Conservation (phyloP, 2,113 vertebrate genomes). For the Oxyura jamaicensis region DNA sequence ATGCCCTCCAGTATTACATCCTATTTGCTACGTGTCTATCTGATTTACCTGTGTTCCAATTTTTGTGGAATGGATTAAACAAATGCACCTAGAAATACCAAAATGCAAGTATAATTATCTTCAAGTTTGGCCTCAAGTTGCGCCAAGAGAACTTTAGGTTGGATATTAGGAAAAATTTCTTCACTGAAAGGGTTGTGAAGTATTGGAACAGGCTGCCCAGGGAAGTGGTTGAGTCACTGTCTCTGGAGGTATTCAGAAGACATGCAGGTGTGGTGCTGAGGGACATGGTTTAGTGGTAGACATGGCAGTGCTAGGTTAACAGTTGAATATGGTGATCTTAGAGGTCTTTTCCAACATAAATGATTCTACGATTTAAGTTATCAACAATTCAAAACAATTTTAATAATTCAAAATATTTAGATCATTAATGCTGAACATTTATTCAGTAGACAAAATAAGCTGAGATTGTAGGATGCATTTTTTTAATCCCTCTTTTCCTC, state of each 20-base stretch:
- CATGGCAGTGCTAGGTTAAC: too few species aligned
- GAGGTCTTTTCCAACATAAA: too few species aligned
- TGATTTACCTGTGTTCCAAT: not conserved
- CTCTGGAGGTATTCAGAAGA: too few species aligned
- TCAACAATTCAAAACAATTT: not conserved
- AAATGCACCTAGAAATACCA: not conserved
- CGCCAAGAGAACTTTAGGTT: too few species aligned
- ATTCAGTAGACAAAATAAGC: not conserved
- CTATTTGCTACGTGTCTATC: not conserved
- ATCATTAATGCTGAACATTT: not conserved
- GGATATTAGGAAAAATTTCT: too few species aligned
- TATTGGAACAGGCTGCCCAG: too few species aligned
- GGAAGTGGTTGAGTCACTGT: too few species aligned
- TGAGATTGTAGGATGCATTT: not conserved
- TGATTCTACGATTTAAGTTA: not conserved
- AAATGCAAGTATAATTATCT: not conserved
- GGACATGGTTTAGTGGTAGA: too few species aligned
- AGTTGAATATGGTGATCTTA: too few species aligned
- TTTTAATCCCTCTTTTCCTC: not conserved
- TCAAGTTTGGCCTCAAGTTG: not conserved
- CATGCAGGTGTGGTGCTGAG: too few species aligned
- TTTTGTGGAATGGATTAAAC: not conserved
- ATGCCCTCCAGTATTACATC: not conserved
- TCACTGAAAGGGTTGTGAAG: too few species aligned
- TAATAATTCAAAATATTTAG: not conserved